Conservation (phyloP, 2,113 vertebrate species). For the Rhombomys opimus region DNA sequence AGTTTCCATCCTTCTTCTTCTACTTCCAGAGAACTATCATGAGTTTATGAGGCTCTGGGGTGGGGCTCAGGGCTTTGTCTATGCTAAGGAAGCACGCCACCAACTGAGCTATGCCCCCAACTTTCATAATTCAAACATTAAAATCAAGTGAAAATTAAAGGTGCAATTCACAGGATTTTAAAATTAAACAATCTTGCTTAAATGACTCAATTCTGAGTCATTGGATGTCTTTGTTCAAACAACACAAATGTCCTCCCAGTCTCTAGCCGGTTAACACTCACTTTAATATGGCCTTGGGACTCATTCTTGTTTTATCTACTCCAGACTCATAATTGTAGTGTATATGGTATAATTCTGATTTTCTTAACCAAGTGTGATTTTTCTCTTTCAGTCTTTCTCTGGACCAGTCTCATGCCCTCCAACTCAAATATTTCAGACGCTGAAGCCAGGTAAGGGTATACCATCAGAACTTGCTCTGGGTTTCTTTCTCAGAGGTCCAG, state of each 20-base stretch:
- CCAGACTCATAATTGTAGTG: not conserved
- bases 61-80: too few relatives aligned
- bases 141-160: not conserved
- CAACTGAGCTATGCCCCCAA: not conserved
- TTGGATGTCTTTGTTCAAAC: not conserved
- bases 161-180: not conserved
- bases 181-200: slow-evolving; percentile 25
- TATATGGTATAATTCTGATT: not conserved
- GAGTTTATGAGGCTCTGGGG: too few relatives aligned
- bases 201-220: slow-evolving; percentile 1
- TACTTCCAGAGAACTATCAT: too few relatives aligned
- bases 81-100: not conserved
- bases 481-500: not conserved
- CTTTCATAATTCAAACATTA: not conserved
- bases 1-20: not conserved
- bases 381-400: slow-evolving; percentile 4
- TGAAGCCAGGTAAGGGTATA: not conserved
- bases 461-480: not conserved
- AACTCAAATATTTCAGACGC: not conserved
- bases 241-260: not conserved
- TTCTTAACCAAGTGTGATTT: slow-evolving; percentile 23
- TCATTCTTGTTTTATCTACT: not conserved
- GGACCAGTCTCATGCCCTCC: not conserved
- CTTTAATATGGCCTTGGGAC: not conserved
- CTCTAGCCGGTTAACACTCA: not conserved